Evolutionary conservation across 2,888 invertebrate species (phyloP).

Genomic region (Andrena bicolor): DNA sequence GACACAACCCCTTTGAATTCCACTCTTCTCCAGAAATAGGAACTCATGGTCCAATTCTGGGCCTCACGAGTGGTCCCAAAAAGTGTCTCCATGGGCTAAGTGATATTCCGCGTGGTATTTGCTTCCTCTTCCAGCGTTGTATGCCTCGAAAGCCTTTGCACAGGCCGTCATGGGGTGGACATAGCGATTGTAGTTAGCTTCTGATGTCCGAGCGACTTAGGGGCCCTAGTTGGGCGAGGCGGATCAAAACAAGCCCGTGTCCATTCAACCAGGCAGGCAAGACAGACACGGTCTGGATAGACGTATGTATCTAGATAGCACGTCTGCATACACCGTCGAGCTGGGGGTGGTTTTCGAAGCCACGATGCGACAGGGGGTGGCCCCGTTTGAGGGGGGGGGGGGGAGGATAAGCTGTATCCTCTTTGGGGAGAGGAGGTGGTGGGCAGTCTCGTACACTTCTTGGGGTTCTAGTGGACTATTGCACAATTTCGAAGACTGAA

Average conservation of each 20-base stretch:
- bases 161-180: background rate
- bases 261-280: slow-evolving; percentile 61
- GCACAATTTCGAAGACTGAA: background rate
- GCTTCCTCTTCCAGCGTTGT: background rate
- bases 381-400: slow-evolving; percentile 15
- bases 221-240: slow-evolving; percentile 14
- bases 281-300: slow-evolving; percentile 59
- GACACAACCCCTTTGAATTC: no score
- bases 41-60: no score
- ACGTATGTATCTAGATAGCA: slow-evolving; percentile 49
- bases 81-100: no score
- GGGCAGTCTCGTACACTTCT: slow-evolving; percentile 46
- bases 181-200: background rate
- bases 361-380: slow-evolving; percentile 48
- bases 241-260: slow-evolving; percentile 63
- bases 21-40: no score
- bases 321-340: slow-evolving; percentile 56
- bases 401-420: slow-evolving; percentile 25
- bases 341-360: slow-evolving; percentile 51
- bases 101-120: no score
- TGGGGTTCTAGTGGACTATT: background rate
- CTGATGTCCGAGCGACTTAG: slow-evolving; percentile 1
- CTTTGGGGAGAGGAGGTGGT: slow-evolving; percentile 29
- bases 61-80: no score
- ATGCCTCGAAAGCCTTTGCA: background rate